Conservation (phyloP, 2,888 invertebrate genomes). For the Tinea pellionella region DNA sequence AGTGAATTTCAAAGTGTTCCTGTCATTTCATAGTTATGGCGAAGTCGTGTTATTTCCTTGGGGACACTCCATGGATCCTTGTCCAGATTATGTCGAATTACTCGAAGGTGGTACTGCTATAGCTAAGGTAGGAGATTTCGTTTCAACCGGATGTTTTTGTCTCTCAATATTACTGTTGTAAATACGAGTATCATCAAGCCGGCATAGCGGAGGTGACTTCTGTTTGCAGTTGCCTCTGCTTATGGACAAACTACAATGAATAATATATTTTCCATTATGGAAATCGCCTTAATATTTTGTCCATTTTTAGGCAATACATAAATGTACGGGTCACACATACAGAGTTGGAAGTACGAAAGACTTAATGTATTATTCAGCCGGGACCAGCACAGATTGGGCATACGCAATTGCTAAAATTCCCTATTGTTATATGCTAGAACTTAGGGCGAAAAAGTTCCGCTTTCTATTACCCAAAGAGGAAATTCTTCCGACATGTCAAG, state of each 20-base stretch:
- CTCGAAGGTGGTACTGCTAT: constrained; percentile 53
- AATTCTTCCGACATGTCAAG: constrained; percentile 37
- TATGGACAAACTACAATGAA: no score
- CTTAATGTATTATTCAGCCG: constrained; percentile 55
- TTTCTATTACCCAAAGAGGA: constrained; percentile 52
- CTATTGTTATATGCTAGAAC: constrained; percentile 55
- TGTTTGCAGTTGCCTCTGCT: no score
- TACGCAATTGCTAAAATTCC: constrained; percentile 46
- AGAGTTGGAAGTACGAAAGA: constrained; percentile 60
- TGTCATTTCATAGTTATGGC: constrained; percentile 51
- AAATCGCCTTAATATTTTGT: background rate
- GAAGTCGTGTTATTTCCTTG: constrained; percentile 57
- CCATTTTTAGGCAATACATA: constrained; percentile 39
- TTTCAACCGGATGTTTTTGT: no score
- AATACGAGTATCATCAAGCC: no score
- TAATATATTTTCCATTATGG: no score
- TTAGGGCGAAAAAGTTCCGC: constrained; percentile 43
- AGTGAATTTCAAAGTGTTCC: constrained; percentile 50
- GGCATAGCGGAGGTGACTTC: no score
- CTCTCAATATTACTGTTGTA: no score
- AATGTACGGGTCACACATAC: constrained; percentile 43
- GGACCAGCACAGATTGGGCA: constrained; percentile 55
- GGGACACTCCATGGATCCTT: constrained; percentile 50
- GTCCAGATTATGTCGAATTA: constrained; percentile 50
- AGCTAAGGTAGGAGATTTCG: constrained; percentile 53